Conservation (phyloP, 2,797 vertebrate genomes). For the Gymnocypris eckloni region DNA sequence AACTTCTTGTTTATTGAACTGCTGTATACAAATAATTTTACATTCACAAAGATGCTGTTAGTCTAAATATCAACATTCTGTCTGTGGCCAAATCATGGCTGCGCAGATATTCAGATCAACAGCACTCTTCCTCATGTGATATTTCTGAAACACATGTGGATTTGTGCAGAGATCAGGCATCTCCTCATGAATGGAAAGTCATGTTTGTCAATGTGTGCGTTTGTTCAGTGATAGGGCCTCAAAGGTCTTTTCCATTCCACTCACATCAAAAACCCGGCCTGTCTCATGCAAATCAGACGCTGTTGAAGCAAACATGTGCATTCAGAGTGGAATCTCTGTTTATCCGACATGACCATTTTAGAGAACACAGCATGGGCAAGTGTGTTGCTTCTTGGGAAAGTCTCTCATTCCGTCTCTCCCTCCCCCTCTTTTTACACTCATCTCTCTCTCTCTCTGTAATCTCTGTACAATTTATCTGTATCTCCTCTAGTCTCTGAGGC, state of each 20-base stretch:
- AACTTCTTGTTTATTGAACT: not conserved
- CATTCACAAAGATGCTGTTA: not conserved
- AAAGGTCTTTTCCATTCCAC: constrained; percentile 41
- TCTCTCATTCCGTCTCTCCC: constrained; percentile 3
- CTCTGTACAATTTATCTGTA: constrained; percentile 18
- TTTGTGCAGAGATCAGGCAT: constrained; percentile 10
- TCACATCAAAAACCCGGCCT: constrained; percentile 36
- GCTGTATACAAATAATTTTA: not conserved
- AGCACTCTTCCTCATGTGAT: not conserved
- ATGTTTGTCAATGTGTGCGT: not conserved
- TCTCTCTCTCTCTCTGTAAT: constrained; percentile 24
- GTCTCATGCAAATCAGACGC: constrained; percentile 53
- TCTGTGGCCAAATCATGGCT: not conserved
- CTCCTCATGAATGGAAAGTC: constrained; percentile 4
- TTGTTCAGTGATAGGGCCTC: constrained; percentile 20
- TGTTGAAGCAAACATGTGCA: constrained; percentile 21
- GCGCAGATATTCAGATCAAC: not conserved
- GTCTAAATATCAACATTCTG: not conserved
- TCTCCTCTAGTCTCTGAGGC: constrained; percentile 30
- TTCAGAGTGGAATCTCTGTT: constrained; percentile 55
- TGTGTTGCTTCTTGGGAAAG: constrained; percentile 36
- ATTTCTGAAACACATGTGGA: not conserved
- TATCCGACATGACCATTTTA: constrained; percentile 55
- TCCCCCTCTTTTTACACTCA: not conserved
- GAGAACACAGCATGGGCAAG: constrained; percentile 50